These are phyloP conservation scores for Oryzaephilus surinamensis DNA, from an alignment of 1,140 invertebrate genomes.

Conservation along the genomic window DNA sequence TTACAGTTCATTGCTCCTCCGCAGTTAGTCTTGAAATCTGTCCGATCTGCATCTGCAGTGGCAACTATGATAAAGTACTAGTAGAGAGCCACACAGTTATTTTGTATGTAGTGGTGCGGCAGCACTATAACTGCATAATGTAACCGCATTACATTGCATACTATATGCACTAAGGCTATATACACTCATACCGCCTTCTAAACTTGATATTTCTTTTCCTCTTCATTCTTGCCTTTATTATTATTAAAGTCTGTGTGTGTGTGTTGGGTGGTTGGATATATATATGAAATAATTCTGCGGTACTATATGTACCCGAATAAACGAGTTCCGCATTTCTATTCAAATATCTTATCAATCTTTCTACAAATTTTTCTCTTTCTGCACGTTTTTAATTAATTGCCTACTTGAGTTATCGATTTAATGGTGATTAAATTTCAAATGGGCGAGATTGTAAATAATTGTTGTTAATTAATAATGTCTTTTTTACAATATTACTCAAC, in stretches of 20 bases:
- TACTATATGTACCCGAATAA: too few relatives aligned
- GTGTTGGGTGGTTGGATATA: too few relatives aligned
- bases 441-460: too few relatives aligned
- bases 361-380: conserved; percentile 6
- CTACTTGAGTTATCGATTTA: too few relatives aligned
- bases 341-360: conserved; percentile 11
- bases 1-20: conserved; percentile 20
- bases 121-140: conserved; percentile 14
- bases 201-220: background rate
- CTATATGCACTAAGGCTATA: too few relatives aligned
- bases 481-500: too few relatives aligned
- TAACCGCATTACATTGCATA: too few relatives aligned
- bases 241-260: too few relatives aligned
- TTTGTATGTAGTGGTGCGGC: too few relatives aligned
- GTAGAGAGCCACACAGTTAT: conserved; percentile 9
- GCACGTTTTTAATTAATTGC: conserved; percentile 11
- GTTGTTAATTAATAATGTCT: too few relatives aligned
- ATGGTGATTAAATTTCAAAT: too few relatives aligned
- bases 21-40: conserved; percentile 23
- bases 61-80: conserved; percentile 23
- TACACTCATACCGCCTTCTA: conserved; percentile 11
- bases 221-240: background rate
- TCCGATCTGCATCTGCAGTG: conserved; percentile 21
- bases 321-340: conserved; percentile 18
- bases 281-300: too few relatives aligned